These are phyloP conservation scores for Tetramorium bicarinatum DNA, from an alignment of 2,888 invertebrate species.

Conservation along the genomic window DNA sequence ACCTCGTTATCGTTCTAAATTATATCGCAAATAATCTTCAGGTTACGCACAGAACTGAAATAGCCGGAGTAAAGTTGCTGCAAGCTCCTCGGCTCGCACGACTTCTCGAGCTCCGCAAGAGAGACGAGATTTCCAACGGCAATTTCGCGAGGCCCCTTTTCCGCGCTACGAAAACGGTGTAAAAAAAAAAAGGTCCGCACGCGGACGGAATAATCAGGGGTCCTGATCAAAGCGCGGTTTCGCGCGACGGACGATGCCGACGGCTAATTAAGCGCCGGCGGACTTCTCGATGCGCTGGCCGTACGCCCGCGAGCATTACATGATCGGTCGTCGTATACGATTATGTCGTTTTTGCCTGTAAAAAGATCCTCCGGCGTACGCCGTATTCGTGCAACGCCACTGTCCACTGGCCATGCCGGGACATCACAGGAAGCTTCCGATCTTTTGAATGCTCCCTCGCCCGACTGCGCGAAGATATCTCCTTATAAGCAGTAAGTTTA, in stretches of 20 bases:
- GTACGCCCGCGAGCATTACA: constrained; percentile 76
- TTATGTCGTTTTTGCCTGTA: constrained; percentile 77
- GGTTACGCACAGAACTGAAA: constrained; percentile 6
- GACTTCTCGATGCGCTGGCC: constrained; percentile 70
- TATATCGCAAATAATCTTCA: constrained; percentile 16
- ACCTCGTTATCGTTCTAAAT: background rate
- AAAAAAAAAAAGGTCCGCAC: constrained; percentile 26
- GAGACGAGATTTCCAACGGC: constrained; percentile 29
- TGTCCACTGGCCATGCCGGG: constrained; percentile 74
- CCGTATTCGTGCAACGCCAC: constrained; percentile 70
- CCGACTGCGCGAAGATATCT: constrained; percentile 53
- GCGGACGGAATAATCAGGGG: constrained; percentile 70
- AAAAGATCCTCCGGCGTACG: constrained; percentile 60
- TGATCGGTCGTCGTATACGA: constrained; percentile 80
- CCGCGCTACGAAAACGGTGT: constrained; percentile 50
- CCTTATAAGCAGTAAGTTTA: constrained; percentile 65
- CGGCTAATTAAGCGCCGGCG: constrained; percentile 76
- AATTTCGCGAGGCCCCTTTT: constrained; percentile 55
- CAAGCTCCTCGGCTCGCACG: background rate
- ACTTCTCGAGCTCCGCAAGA: background rate
- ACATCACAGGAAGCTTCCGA: constrained; percentile 78
- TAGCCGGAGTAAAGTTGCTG: background rate
- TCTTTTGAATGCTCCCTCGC: constrained; percentile 76
- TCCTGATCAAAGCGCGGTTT: constrained; percentile 74
- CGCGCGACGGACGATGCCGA: constrained; percentile 69